Evolutionary conservation across 2,888 invertebrate species (phyloP).

Genomic region (Oscheius sp.): DNA sequence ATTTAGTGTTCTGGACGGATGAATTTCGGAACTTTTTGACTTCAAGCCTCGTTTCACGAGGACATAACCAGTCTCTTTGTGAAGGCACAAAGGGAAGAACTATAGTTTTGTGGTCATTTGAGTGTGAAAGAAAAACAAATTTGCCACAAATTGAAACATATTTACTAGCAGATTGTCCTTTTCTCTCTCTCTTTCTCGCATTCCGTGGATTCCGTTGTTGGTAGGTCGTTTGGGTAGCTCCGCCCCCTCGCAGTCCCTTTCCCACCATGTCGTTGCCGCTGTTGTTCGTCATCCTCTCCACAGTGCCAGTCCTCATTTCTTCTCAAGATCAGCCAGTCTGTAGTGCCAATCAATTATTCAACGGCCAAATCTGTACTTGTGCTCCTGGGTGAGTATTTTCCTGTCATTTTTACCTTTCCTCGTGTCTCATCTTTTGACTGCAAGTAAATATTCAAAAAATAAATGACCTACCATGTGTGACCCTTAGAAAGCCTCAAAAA

Average conservation of each 20-base stretch:
- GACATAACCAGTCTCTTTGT: neutral
- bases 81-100: neutral
- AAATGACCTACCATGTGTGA: neutral
- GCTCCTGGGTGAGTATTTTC: conserved; percentile 61
- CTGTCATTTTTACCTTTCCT: neutral
- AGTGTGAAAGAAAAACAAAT: neutral
- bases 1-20: neutral
- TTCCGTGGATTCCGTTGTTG: conserved; percentile 22
- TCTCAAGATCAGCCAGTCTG: conserved; percentile 57
- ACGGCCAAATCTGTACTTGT: conserved; percentile 67
- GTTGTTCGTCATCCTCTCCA: conserved; percentile 29
- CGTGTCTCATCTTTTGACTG: neutral
- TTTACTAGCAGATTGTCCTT: too few relatives aligned
- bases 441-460: neutral
- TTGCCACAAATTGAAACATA: neutral
- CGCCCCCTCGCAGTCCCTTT: conserved; percentile 21
- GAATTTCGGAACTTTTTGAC: neutral
- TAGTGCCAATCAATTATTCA: conserved; percentile 66
- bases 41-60: too few relatives aligned
- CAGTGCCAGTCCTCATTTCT: conserved; percentile 10
- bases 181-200: too few relatives aligned
- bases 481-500: conserved; percentile 2
- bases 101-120: neutral
- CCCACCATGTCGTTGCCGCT: conserved; percentile 22
- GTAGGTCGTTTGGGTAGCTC: conserved; percentile 16